Evolutionary conservation across 2,888 invertebrate species (phyloP), one percentile per base, ranked within the genome.

Genomic region (Pteria penguin): DNA sequence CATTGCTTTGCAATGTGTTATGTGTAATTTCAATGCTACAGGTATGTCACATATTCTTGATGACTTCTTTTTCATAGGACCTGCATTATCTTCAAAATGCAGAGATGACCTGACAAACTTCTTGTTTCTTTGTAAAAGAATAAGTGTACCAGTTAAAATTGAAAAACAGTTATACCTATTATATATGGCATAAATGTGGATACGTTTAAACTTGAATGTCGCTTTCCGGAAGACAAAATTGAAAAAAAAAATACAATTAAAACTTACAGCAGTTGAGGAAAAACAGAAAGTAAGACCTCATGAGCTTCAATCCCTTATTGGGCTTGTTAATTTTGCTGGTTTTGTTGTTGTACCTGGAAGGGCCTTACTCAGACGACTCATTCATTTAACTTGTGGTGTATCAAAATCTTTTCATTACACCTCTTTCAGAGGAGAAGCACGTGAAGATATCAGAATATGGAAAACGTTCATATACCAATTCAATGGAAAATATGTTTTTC

Each of bases 401-500:
- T 4, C 22, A n/a, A 55, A 55, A 22, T 24, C 55, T 4, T 2
- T 4, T 4, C 14, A 55, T 11, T 55, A 22, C 55, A 55, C 24
- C 4, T 2, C 22, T 14, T 60, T 69, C 24, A 60, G n/a, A 18
- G 60, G 32, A 24, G 69, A 57, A 26, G 33, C 60, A 4, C 33
- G 14, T n/a, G 68, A 3, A 29, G 80, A 80, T 45, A n/a, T 76
- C 14, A 8, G 24, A 11, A 60, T 72, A 52, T 77, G 77, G 76
- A 8, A 32, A 1, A 2, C 1, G 3, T 79, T 79, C 31, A 72
- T 79, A 31, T 4, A 36, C 0, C 11, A 8, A 1, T 77, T 79
- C 60, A 81, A 79, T 75, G 77, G 79, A 8, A 61, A 57, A 45
- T 75, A 58, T 11, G 65, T 76, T 55, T 79, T 77, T 66, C 61